These are phyloP conservation scores for Dasysyrphus tricinctus DNA, from an alignment of 2,888 invertebrate genomes.

Conservation along the genomic window DNA sequence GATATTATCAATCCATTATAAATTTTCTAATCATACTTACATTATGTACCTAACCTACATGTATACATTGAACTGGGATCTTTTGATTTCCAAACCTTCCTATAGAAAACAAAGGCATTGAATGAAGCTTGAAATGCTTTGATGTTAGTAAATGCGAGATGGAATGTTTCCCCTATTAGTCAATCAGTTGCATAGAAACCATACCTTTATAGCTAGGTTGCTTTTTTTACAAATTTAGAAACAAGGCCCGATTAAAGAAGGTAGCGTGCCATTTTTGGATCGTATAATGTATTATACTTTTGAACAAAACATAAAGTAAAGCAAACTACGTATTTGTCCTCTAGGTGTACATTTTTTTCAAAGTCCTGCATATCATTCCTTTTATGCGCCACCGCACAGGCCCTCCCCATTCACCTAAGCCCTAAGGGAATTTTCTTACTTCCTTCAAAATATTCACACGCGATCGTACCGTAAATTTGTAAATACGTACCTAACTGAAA, in stretches of 20 bases:
- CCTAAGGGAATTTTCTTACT: constrained; percentile 1
- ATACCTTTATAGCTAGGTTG: neutral
- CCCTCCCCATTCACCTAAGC: neutral
- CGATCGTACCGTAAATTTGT: constrained; percentile 12
- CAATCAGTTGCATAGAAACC: too few relatives aligned
- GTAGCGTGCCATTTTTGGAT: constrained; percentile 13
- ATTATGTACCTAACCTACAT: too few relatives aligned
- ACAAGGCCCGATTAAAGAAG: neutral
- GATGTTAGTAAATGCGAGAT: too few relatives aligned
- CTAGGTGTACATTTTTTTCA: neutral
- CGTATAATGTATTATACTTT: neutral
- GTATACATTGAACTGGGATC: too few relatives aligned
- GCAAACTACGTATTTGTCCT: constrained; percentile 5
- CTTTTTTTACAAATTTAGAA: neutral
- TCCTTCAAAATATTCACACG: constrained; percentile 28
- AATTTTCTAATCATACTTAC: too few relatives aligned
- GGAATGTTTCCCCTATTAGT: too few relatives aligned
- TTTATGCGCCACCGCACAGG: constrained; percentile 16
- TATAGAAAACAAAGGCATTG: neutral
- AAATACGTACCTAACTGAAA: neutral
- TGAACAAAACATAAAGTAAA: neutral
- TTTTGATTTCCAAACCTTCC: too few relatives aligned
- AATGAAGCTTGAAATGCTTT: neutral
- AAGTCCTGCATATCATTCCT: neutral
- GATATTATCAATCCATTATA: too few relatives aligned